Percentiles rank a stretch among this genome's conserved stretches.
phyloP scores from a whole-genome alignment of 2,797 vertebrate genomes.

The Brotula barbata region DNA sequence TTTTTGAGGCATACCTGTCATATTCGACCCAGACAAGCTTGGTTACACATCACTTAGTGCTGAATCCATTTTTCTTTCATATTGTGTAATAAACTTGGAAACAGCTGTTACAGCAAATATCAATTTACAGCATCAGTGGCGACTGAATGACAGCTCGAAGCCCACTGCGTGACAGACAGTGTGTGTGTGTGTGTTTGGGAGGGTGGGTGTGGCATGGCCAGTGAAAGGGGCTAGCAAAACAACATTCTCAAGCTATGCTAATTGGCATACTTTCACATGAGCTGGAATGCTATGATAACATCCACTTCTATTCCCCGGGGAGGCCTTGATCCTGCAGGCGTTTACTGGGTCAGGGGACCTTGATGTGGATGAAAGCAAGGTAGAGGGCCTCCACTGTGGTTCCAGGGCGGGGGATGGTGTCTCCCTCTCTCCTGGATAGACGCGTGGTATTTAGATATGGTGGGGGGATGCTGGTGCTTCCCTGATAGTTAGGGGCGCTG shows the following conservation, averaged over 20 bases:
- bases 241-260: constrained; percentile 71
- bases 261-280: constrained; percentile 73
- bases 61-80: constrained; percentile 18
- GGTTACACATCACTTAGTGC: constrained; percentile 19
- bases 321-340: constrained; percentile 69
- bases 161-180: constrained; percentile 7
- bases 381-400: constrained; percentile 59
- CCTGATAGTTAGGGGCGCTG: constrained; percentile 6
- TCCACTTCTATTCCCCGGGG: constrained; percentile 66
- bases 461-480: constrained; percentile 46
- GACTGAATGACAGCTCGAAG: constrained; percentile 45
- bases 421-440: constrained; percentile 48
- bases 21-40: constrained; percentile 37
- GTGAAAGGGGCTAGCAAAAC: constrained; percentile 61
- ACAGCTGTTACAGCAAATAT: constrained; percentile 41
- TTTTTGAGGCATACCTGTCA: constrained; percentile 30
- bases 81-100: constrained; percentile 20
- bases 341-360: constrained; percentile 70
- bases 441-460: constrained; percentile 54
- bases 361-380: constrained; percentile 67
- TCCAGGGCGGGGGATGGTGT: constrained; percentile 29
- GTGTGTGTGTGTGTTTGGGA: no score
- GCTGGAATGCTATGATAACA: constrained; percentile 77
- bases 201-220: constrained; percentile 20
- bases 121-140: constrained; percentile 34